phyloP scores from a whole-genome alignment of 2,888 invertebrate species.

The Xestoiulus laeticollis region DNA sequence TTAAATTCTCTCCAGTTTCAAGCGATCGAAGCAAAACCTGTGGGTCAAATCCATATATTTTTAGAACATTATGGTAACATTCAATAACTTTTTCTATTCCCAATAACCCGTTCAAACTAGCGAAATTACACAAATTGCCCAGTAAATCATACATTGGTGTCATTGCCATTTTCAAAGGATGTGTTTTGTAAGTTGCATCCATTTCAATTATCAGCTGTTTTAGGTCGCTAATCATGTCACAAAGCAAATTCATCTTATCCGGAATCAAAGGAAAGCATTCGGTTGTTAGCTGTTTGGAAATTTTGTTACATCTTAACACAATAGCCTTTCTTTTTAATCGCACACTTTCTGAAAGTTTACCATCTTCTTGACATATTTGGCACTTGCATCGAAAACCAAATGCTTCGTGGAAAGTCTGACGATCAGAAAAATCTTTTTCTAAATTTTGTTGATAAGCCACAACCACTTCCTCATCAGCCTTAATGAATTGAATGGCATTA shows the following conservation, averaged over 20 bases:
- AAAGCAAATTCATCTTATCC: too few species aligned
- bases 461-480: background rate
- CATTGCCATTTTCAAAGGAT: background rate
- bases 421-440: background rate
- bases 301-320: background rate
- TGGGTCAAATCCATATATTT: background rate
- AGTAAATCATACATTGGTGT: background rate
- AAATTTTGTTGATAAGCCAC: background rate
- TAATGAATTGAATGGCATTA: background rate
- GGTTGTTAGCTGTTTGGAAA: background rate
- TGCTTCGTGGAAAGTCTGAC: background rate
- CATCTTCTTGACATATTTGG: background rate
- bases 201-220: background rate
- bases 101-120: too few species aligned
- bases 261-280: background rate
- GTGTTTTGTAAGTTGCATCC: background rate
- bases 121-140: background rate
- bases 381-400: constrained; percentile 8
- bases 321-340: background rate
- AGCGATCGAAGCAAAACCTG: background rate
- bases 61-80: background rate
- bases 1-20: background rate
- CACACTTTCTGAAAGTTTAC: background rate
- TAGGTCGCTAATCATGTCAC: background rate
- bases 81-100: background rate